These are phyloP conservation scores for Molorchus minor DNA, from an alignment of 2,888 invertebrate species.

Conservation along the genomic window DNA sequence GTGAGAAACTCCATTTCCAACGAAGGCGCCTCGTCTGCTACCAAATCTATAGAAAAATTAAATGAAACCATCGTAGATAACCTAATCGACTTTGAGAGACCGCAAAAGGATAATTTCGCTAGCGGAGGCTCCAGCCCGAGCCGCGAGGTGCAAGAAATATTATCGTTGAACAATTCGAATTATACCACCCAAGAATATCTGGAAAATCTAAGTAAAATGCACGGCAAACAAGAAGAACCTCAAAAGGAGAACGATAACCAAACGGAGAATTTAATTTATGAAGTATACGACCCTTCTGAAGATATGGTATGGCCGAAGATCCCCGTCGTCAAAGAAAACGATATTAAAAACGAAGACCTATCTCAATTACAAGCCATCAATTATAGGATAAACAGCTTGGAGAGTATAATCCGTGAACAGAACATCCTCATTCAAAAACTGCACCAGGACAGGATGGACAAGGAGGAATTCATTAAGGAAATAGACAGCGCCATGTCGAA, in stretches of 20 bases:
- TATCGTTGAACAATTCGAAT: conserved; percentile 70
- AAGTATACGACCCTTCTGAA: conserved; percentile 34
- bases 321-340: conserved; percentile 48
- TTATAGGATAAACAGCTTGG: conserved; percentile 53
- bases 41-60: conserved; percentile 36
- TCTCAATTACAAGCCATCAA: conserved; percentile 53
- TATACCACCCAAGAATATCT: conserved; percentile 56
- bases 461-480: conserved; percentile 55
- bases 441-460: conserved; percentile 52
- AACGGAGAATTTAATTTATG: conserved; percentile 31
- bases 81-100: conserved; percentile 54
- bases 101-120: conserved; percentile 65
- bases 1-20: conserved; percentile 50
- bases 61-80: conserved; percentile 47
- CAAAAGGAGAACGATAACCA: conserved; percentile 42
- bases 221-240: conserved; percentile 42
- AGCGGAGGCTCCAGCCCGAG: conserved; percentile 92
- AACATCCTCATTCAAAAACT: conserved; percentile 54
- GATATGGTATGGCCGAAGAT: conserved; percentile 51
- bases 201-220: conserved; percentile 54
- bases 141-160: conserved; percentile 88
- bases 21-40: conserved; percentile 28
- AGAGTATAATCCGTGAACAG: conserved; percentile 57
- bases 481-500: conserved; percentile 57
- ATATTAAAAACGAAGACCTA: conserved; percentile 47